phyloP scores from a whole-genome alignment of 2,888 invertebrate genomes.

The Operophtera brumata region DNA sequence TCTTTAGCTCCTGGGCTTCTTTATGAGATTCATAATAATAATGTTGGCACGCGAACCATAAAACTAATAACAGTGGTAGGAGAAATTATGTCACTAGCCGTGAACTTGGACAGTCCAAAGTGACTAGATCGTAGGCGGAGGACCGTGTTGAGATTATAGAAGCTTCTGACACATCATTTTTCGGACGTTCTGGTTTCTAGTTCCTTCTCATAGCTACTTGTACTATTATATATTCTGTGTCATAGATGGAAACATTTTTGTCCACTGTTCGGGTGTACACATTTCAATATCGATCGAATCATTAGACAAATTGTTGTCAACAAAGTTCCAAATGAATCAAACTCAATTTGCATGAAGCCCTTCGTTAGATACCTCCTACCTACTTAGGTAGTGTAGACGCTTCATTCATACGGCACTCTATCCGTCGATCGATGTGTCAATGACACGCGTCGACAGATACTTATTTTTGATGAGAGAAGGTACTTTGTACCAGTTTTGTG shows the following conservation, averaged over 20 bases:
- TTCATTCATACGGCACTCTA: not conserved
- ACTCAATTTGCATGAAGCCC: not conserved
- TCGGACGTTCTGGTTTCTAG: too few species aligned
- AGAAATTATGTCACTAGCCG: conserved; percentile 31
- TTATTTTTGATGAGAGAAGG: conserved; percentile 12
- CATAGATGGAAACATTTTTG: too few species aligned
- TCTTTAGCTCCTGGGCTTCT: not conserved
- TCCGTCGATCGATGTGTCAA: conserved; percentile 16
- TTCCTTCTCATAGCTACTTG: too few species aligned
- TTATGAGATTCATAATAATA: conserved; percentile 18
- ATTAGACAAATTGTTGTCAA: not conserved
- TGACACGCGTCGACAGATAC: conserved; percentile 10
- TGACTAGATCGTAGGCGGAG: conserved; percentile 21
- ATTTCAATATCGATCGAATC: too few species aligned
- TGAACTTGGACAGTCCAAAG: conserved; percentile 48
- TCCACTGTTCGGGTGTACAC: too few species aligned
- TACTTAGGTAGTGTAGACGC: not conserved
- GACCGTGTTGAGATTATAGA: too few species aligned
- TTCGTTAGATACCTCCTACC: not conserved
- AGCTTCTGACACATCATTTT: too few species aligned
- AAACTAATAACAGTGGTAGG: conserved; percentile 29
- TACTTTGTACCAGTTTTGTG: not conserved
- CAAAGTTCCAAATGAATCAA: not conserved
- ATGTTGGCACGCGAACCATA: conserved; percentile 46
- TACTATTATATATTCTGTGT: too few species aligned